phyloP scores from a whole-genome alignment of 2,113 vertebrate species.

The Silurus glanis region DNA sequence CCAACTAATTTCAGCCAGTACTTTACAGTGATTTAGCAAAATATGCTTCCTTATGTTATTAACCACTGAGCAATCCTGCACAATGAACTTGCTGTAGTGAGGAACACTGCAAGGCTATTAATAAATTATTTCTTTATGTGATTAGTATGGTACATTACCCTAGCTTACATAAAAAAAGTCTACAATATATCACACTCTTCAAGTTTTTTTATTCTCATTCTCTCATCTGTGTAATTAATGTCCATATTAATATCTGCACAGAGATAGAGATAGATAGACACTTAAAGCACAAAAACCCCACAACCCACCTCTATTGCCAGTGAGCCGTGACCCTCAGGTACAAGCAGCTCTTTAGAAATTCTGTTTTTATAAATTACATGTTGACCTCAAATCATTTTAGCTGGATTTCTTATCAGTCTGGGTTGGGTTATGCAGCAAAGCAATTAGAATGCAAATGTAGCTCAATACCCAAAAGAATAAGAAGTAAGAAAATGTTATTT shows the following conservation, averaged over 20 bases:
- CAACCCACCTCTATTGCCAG: not conserved
- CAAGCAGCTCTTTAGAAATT: slow-evolving; percentile 32
- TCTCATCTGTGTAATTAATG: not conserved
- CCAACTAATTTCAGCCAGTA: not conserved
- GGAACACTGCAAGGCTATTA: not conserved
- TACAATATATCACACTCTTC: not conserved
- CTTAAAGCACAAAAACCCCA: not conserved
- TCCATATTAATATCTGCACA: slow-evolving; percentile 42
- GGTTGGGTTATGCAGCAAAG: not conserved
- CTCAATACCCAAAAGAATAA: slow-evolving; percentile 8
- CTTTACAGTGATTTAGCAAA: not conserved
- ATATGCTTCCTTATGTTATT: not conserved
- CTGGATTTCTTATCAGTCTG: not conserved
- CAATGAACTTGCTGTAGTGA: not conserved
- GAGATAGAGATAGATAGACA: slow-evolving; percentile 19
- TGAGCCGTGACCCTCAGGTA: not conserved
- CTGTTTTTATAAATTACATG: slow-evolving; percentile 55
- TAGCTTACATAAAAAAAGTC: not conserved
- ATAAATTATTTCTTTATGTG: slow-evolving; percentile 26
- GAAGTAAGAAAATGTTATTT: not conserved
- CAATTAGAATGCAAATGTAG: slow-evolving; percentile 33
- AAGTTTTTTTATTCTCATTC: not conserved
- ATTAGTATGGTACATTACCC: slow-evolving; percentile 32
- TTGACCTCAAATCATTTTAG: slow-evolving; percentile 56
- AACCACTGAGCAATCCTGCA: not conserved